A percentile compares a stretch with the other conserved stretches of the same genome.
phyloP scores from a whole-genome alignment of 2,888 invertebrate genomes.

The Drosophila cracens region DNA sequence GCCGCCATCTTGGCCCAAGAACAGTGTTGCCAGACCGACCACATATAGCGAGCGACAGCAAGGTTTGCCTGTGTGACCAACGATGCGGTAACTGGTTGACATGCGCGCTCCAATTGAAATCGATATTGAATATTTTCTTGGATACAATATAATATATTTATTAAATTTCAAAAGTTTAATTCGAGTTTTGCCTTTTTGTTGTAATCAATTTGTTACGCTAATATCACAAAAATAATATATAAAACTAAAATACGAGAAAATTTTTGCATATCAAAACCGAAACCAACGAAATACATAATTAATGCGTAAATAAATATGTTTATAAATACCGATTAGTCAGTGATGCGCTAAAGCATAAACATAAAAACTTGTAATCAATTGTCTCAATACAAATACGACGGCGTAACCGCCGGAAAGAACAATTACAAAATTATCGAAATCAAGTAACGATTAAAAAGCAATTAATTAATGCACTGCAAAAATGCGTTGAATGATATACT shows the following conservation, averaged over 20 bases:
- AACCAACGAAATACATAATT: conserved; percentile 60
- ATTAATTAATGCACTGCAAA: conserved; percentile 41
- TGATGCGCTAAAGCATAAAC: conserved; percentile 40
- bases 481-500: conserved; percentile 47
- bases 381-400: conserved; percentile 48
- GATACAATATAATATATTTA: conserved; percentile 69
- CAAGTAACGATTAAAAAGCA: conserved; percentile 51
- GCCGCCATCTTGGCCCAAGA: conserved; percentile 51
- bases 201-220: conserved; percentile 77
- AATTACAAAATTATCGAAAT: conserved; percentile 28
- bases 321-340: conserved; percentile 47
- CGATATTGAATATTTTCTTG: conserved; percentile 6
- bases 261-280: conserved; percentile 63
- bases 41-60: conserved; percentile 2
- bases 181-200: conserved; percentile 70
- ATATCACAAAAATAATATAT: conserved; percentile 82
- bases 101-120: conserved; percentile 37
- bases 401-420: conserved; percentile 29
- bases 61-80: conserved; percentile 35
- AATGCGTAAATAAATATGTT: conserved; percentile 46
- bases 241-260: conserved; percentile 69
- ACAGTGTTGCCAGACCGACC: conserved; percentile 38
- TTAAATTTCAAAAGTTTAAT: conserved; percentile 76
- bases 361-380: conserved; percentile 40
- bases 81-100: background rate